These are phyloP conservation scores for Perca schrenkii DNA, from an alignment of 2,113 vertebrate genomes.

Conservation along the genomic window DNA sequence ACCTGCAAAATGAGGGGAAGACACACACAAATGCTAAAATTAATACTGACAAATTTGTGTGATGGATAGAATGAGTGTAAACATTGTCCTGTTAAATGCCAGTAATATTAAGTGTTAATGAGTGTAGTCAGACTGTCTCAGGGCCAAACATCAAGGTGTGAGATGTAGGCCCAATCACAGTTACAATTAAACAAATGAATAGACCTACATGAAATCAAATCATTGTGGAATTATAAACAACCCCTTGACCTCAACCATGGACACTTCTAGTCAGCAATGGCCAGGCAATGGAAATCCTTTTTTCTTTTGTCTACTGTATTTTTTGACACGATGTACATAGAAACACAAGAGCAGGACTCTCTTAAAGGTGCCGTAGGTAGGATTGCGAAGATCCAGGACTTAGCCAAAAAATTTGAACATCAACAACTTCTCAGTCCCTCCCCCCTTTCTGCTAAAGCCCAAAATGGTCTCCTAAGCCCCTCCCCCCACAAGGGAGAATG, in stretches of 20 bases:
- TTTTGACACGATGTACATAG: not conserved
- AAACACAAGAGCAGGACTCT: not conserved
- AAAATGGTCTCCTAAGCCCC: too few relatives aligned
- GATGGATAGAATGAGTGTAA: not conserved
- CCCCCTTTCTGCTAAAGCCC: too few relatives aligned
- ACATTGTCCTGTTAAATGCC: not conserved
- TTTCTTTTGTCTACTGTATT: not conserved
- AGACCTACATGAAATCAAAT: not conserved
- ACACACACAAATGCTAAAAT: not conserved
- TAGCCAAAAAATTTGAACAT: too few relatives aligned
- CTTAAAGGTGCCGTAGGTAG: not conserved
- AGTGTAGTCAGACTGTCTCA: not conserved
- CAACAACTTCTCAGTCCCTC: too few relatives aligned
- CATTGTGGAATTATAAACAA: not conserved
- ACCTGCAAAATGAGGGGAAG: conserved; percentile 58
- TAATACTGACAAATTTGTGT: not conserved
- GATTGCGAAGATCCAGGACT: too few relatives aligned
- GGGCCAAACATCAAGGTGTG: not conserved
- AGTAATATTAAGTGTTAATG: not conserved
- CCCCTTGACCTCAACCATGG: not conserved
- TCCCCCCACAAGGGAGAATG: too few relatives aligned
- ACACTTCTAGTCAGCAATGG: not conserved
- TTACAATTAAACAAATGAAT: not conserved
- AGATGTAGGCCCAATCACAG: not conserved
- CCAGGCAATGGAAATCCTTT: not conserved